phyloP scores from a whole-genome alignment of 1,140 invertebrate species.

The Drosophila gunungcola region DNA sequence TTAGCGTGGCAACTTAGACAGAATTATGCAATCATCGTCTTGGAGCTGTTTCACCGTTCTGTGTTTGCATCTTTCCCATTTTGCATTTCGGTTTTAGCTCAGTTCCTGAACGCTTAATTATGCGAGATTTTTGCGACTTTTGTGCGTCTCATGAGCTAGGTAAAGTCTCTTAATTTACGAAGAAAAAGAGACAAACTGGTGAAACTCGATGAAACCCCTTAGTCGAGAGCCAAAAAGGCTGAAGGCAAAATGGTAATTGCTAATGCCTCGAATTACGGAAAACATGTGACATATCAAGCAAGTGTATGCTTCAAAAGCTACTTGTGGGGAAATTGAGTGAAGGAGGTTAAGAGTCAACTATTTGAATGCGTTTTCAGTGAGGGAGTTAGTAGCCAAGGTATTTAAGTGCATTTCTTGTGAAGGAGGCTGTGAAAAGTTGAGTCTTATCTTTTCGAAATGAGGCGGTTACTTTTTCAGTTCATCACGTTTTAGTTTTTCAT shows the following conservation, averaged over 20 bases:
- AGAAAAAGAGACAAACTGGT: constrained; percentile 16
- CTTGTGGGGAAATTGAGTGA: constrained; percentile 4
- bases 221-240: constrained; percentile 4
- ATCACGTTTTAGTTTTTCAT: too few relatives aligned
- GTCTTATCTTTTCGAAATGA: too few relatives aligned
- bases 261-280: constrained; percentile 30
- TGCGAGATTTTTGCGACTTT: constrained; percentile 51
- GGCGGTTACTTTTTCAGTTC: too few relatives aligned
- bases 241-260: constrained; percentile 27
- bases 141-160: constrained; percentile 49
- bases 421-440: neutral
- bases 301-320: constrained; percentile 10
- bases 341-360: constrained; percentile 13
- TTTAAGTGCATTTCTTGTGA: neutral
- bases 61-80: constrained; percentile 17
- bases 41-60: constrained; percentile 22
- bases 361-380: neutral
- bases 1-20: constrained; percentile 28
- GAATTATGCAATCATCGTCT: constrained; percentile 59
- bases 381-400: neutral
- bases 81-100: constrained; percentile 20
- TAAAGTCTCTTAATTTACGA: constrained; percentile 30
- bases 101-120: constrained; percentile 48
- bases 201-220: constrained; percentile 5
- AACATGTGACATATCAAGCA: constrained; percentile 20